Percentiles rank a stretch among this genome's conserved stretches.
These are phyloP conservation scores for Lynx canadensis DNA, from an alignment of 2,113 vertebrate genomes.

Conservation along the genomic window DNA sequence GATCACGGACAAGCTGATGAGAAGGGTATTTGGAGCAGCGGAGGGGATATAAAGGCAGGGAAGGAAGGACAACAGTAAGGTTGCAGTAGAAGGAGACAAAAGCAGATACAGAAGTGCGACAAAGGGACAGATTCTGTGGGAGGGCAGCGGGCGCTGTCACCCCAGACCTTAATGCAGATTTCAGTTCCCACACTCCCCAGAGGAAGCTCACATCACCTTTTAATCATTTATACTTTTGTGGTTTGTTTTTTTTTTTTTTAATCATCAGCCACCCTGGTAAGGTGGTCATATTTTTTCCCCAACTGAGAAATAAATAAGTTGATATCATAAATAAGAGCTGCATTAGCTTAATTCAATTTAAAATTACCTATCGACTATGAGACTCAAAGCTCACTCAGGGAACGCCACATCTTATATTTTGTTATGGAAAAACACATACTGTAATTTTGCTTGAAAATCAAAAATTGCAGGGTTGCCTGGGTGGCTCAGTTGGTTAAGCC, in stretches of 20 bases:
- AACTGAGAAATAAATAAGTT: neutral
- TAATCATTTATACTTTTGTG: neutral
- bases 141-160: fast-evolving
- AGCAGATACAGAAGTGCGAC: neutral
- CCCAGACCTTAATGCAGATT: fast-evolving
- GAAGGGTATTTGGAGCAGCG: neutral
- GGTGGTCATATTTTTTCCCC: neutral
- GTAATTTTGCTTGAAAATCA: neutral
- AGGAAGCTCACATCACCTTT: neutral
- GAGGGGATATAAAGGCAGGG: neutral
- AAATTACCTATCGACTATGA: slow-evolving; percentile 50
- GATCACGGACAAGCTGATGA: neutral
- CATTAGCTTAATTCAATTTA: neutral
- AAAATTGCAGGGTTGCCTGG: neutral
- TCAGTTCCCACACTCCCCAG: neutral
- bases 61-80: neutral
- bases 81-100: neutral
- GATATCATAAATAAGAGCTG: neutral
- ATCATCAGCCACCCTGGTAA: neutral
- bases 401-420: neutral
- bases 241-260: neutral
- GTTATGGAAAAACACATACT: neutral
- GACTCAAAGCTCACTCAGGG: neutral
- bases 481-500: too few species aligned
- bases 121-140: fast-evolving